phyloP scores from a whole-genome alignment of 2,888 invertebrate species.

The Cataglyphis altisquamis region DNA sequence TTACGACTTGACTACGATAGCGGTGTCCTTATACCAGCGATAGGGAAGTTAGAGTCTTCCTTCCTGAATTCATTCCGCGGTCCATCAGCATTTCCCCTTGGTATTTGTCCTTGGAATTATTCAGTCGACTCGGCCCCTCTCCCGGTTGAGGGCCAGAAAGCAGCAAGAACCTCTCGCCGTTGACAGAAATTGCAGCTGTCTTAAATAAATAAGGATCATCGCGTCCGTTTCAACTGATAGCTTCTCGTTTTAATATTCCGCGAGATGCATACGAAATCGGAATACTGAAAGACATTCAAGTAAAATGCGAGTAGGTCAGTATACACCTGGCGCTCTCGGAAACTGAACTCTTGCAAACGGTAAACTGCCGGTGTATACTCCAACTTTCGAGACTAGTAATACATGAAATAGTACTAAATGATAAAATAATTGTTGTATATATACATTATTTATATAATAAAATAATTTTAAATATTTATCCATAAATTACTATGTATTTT shows the following conservation, averaged over 20 bases:
- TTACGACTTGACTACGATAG: constrained; percentile 66
- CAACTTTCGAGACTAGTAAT: neutral
- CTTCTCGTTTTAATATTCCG: constrained; percentile 27
- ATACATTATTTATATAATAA: neutral
- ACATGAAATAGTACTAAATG: neutral
- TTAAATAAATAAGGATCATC: constrained; percentile 44
- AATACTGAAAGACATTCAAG: neutral
- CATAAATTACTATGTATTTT: neutral
- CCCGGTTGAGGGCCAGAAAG: constrained; percentile 23
- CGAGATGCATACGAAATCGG: constrained; percentile 24
- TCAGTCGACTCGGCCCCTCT: constrained; percentile 36
- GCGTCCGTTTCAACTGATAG: constrained; percentile 1
- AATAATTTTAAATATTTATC: neutral
- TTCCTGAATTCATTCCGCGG: constrained; percentile 48
- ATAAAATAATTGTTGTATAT: neutral
- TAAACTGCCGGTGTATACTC: neutral
- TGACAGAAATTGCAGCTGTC: constrained; percentile 50
- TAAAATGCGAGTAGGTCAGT: neutral
- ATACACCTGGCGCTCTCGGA: neutral
- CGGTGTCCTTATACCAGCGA: constrained; percentile 58
- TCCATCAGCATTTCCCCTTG: constrained; percentile 60
- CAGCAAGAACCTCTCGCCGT: constrained; percentile 40
- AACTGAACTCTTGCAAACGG: neutral
- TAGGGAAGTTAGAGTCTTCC: constrained; percentile 48
- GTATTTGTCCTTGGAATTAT: constrained; percentile 59